Percentiles rank a stretch among this genome's conserved stretches.
These are phyloP conservation scores for Norana najaformis DNA, from an alignment of 2,888 invertebrate genomes.

Conservation along the genomic window DNA sequence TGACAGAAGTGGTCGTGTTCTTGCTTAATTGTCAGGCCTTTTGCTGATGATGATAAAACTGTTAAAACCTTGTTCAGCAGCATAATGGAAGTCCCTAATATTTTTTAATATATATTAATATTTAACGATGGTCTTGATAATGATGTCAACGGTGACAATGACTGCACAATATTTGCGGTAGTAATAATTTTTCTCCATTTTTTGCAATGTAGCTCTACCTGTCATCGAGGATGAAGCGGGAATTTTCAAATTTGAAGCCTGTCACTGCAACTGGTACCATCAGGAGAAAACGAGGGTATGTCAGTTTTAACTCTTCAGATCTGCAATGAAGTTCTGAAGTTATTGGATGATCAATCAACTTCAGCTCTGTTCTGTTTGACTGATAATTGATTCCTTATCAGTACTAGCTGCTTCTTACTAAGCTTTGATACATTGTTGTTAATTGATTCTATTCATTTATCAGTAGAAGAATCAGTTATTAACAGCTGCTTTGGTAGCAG, in stretches of 20 bases:
- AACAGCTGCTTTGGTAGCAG: not conserved
- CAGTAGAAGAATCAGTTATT: not conserved
- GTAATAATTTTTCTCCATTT: not conserved
- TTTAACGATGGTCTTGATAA: too few relatives aligned
- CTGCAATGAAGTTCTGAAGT: not conserved
- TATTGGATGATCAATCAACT: not conserved
- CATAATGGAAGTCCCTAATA: too few relatives aligned
- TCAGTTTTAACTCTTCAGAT: not conserved
- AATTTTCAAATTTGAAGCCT: constrained; percentile 19
- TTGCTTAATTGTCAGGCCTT: too few relatives aligned
- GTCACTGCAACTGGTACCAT: constrained; percentile 31
- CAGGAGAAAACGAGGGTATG: constrained; percentile 31
- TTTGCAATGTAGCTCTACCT: constrained; percentile 14
- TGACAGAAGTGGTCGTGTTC: too few relatives aligned
- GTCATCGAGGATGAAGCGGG: not conserved
- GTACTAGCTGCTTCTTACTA: not conserved
- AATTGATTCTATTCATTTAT: not conserved
- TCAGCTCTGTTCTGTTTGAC: not conserved
- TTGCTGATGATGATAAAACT: too few relatives aligned
- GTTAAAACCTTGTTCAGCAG: too few relatives aligned
- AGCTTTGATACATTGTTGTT: not conserved
- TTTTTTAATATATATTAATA: too few relatives aligned
- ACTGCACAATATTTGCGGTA: not conserved
- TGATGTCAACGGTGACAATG: not conserved
- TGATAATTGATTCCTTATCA: not conserved